A percentile compares a stretch with the other conserved stretches of the same genome.
These are phyloP conservation scores for Standfussiana lucernea DNA, from an alignment of 2,888 invertebrate genomes.

Conservation along the genomic window DNA sequence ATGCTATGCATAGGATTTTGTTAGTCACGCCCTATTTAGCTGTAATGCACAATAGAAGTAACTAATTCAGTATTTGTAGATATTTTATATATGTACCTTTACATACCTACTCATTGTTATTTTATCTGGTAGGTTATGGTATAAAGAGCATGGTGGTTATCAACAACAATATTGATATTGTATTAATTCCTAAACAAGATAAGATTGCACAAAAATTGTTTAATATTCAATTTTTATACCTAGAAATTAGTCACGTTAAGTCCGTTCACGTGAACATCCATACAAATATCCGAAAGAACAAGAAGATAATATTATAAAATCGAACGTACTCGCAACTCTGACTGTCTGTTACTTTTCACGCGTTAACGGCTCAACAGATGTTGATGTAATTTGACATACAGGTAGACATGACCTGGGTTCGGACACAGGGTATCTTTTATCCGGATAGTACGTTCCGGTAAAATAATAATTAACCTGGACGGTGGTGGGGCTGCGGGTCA, in stretches of 20 bases:
- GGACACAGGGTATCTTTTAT: neutral
- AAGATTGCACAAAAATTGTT: constrained; percentile 19
- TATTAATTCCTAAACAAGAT: constrained; percentile 15
- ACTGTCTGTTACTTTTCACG: neutral
- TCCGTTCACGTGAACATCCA: neutral
- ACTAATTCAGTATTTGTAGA: constrained; percentile 11
- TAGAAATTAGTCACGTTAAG: neutral
- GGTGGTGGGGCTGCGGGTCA: neutral
- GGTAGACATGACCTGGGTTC: too few relatives aligned
- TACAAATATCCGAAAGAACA: neutral
- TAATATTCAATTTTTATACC: neutral
- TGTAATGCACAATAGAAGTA: constrained; percentile 3
- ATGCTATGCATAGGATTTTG: neutral
- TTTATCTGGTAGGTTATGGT: neutral
- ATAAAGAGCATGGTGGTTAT: constrained; percentile 21
- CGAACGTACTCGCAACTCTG: neutral
- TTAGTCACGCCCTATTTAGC: constrained; percentile 20
- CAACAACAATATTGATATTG: constrained; percentile 18
- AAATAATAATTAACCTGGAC: neutral
- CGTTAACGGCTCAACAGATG: neutral
- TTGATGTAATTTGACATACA: neutral
- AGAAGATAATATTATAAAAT: neutral
- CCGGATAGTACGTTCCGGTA: neutral
- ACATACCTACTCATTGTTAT: constrained; percentile 2
- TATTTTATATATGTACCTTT: too few relatives aligned